Conservation (phyloP, 1,140 invertebrate species). For the Parasteatoda tepidariorum region DNA sequence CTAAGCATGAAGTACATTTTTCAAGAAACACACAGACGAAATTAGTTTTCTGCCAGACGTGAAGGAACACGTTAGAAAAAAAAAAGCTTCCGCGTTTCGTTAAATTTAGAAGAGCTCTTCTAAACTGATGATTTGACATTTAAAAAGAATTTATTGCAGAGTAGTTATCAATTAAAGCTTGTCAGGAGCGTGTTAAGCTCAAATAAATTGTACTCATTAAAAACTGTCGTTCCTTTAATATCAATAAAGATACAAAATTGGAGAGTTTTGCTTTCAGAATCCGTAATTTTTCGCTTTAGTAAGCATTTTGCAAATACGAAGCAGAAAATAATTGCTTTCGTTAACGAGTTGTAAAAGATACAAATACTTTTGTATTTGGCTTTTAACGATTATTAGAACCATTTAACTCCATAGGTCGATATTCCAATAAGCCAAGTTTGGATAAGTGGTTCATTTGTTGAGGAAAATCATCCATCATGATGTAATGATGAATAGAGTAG, state of each 20-base stretch:
- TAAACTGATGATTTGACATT: no score
- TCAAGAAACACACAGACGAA: no score
- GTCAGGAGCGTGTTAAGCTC: no score
- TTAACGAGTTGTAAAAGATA: background rate
- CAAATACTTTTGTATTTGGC: background rate
- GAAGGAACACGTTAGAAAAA: no score
- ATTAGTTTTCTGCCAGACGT: no score
- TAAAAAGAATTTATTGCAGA: no score
- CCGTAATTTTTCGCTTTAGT: background rate
- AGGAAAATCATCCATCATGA: background rate
- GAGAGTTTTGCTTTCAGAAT: background rate
- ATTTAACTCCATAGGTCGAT: background rate
- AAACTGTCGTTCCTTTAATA: background rate
- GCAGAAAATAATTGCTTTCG: constrained; percentile 3
- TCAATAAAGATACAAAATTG: background rate
- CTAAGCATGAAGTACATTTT: no score
- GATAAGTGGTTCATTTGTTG: background rate
- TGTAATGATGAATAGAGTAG: no score
- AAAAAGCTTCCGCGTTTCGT: no score
- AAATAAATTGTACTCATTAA: background rate
- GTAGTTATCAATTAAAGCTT: no score
- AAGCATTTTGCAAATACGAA: background rate
- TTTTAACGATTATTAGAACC: background rate
- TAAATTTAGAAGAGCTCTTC: no score
- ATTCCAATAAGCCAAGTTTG: background rate